phyloP scores from a whole-genome alignment of 2,113 vertebrate genomes.

The Periophthalmodon schlosseri region DNA sequence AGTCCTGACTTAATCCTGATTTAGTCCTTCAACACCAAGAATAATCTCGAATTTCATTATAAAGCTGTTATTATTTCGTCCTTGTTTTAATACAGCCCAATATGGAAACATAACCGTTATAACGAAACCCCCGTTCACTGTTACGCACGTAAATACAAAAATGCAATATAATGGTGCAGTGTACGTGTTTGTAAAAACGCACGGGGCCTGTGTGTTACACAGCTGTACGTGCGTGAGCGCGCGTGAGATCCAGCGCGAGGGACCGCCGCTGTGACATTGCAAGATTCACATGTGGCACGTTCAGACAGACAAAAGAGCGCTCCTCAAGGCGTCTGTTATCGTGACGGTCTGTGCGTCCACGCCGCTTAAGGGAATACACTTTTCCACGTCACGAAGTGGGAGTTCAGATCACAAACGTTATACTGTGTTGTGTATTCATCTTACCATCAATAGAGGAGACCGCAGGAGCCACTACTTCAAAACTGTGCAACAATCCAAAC shows the following conservation, averaged over 20 bases:
- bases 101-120: too few species aligned
- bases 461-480: conserved; percentile 67
- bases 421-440: conserved; percentile 13
- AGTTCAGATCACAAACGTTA: neutral
- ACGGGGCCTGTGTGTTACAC: conserved; percentile 29
- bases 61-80: too few species aligned
- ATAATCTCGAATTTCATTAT: neutral
- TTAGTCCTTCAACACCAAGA: neutral
- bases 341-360: conserved; percentile 6
- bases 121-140: neutral
- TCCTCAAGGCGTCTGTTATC: conserved; percentile 38
- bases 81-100: too few species aligned
- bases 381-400: too few species aligned
- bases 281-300: conserved; percentile 52
- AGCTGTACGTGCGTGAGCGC: conserved; percentile 6
- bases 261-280: conserved; percentile 52
- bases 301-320: conserved; percentile 54
- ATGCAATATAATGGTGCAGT: neutral
- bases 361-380: conserved; percentile 29
- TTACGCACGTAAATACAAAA: neutral
- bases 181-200: conserved; percentile 17
- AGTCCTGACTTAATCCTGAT: neutral
- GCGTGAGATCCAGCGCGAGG: neutral
- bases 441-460: conserved; percentile 76
- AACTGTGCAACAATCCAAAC: conserved; percentile 77